A percentile compares a stretch with the other conserved stretches of the same genome.
Conservation (phyloP, 2,113 vertebrate species). For the Dasyprocta punctata region DNA sequence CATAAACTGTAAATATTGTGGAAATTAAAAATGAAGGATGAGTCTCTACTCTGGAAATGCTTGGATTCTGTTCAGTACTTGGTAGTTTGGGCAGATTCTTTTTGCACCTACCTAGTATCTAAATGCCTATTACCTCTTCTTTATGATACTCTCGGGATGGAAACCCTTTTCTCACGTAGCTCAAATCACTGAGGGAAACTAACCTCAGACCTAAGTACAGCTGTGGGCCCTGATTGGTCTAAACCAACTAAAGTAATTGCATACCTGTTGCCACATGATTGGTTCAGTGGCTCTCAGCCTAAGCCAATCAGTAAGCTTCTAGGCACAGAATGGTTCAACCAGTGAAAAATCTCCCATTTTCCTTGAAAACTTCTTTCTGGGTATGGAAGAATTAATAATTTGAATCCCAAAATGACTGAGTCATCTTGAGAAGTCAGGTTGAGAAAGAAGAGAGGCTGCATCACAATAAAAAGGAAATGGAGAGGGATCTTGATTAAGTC, state of each 20-base stretch:
- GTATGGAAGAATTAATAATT: background rate
- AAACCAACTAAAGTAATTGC: background rate
- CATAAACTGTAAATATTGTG: background rate
- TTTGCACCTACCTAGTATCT: background rate
- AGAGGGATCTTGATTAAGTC: background rate
- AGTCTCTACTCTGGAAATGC: background rate
- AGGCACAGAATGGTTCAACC: background rate
- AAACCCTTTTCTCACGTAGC: background rate
- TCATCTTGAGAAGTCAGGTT: background rate
- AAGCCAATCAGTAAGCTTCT: background rate
- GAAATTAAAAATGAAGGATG: background rate
- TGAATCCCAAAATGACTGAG: background rate
- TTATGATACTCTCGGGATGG: background rate
- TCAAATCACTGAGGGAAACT: background rate
- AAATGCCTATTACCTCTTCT: background rate
- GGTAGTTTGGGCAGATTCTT: background rate
- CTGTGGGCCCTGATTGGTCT: background rate
- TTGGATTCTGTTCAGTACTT: background rate
- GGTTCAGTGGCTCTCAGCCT: background rate
- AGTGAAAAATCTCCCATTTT: background rate
- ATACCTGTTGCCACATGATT: background rate
- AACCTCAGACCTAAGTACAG: background rate
- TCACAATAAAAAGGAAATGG: background rate
- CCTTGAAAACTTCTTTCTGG: background rate
- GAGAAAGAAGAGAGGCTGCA: background rate